A percentile compares a stretch with the other conserved stretches of the same genome.
These are phyloP conservation scores for Magallana ariakensis DNA, from an alignment of 1,140 invertebrate species.

Conservation along the genomic window DNA sequence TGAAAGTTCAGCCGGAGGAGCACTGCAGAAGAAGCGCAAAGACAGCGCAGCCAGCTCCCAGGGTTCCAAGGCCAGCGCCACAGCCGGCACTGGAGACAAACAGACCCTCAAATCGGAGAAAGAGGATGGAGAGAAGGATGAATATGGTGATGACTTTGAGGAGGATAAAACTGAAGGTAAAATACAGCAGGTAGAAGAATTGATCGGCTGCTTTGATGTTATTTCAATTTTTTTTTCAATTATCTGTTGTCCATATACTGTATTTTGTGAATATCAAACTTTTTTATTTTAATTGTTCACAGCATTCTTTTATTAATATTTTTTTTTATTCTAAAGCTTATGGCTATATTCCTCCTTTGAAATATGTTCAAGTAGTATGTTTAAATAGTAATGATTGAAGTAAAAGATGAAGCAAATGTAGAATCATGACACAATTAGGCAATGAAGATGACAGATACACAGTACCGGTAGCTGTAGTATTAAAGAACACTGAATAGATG, in stretches of 20 bases:
- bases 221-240: not conserved
- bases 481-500: no score
- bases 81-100: slow-evolving; percentile 59
- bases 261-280: not conserved
- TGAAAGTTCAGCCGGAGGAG: slow-evolving; percentile 52
- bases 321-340: no score
- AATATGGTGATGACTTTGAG: slow-evolving; percentile 62
- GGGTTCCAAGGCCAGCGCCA: slow-evolving; percentile 56
- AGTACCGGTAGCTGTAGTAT: no score
- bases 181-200: slow-evolving; percentile 46
- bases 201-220: not conserved
- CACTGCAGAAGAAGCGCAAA: slow-evolving; percentile 53
- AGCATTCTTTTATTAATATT: no score
- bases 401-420: no score
- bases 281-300: not conserved
- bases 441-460: no score
- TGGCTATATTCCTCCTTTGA: no score
- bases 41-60: slow-evolving; percentile 64
- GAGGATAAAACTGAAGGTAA: slow-evolving; percentile 57
- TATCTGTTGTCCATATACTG: not conserved
- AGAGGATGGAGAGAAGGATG: slow-evolving; percentile 49
- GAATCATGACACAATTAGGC: no score
- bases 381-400: no score
- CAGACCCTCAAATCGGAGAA: slow-evolving; percentile 54
- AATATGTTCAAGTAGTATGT: no score